Evolutionary conservation across 2,888 invertebrate species (phyloP).

Genomic region (Parnassius orleans): DNA sequence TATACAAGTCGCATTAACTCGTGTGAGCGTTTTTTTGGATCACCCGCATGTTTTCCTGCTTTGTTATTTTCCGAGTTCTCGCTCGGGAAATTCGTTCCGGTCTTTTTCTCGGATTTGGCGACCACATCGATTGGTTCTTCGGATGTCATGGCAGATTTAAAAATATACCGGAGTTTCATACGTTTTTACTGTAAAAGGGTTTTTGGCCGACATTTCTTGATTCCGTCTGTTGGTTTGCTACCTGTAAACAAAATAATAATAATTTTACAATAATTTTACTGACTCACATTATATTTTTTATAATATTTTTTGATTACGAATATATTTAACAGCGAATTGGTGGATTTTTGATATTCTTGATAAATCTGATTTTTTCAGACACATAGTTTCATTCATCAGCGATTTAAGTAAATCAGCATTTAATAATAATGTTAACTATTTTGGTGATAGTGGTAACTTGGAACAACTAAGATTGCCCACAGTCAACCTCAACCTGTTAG

Average conservation of each 20-base stretch:
- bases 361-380: too few species aligned
- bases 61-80: constrained; percentile 54
- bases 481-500: too few species aligned
- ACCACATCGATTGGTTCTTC: constrained; percentile 71
- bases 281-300: too few species aligned
- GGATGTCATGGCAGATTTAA: constrained; percentile 68
- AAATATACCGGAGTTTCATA: constrained; percentile 37
- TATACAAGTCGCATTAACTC: constrained; percentile 75
- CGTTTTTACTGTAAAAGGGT: constrained; percentile 31
- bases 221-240: constrained; percentile 3
- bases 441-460: too few species aligned
- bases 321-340: too few species aligned
- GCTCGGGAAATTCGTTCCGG: constrained; percentile 55
- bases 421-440: too few species aligned
- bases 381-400: too few species aligned
- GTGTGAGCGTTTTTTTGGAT: constrained; percentile 53
- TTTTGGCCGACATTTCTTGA: constrained; percentile 53
- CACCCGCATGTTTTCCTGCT: constrained; percentile 48
- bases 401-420: too few species aligned
- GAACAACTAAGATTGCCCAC: too few species aligned
- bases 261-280: too few species aligned
- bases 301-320: too few species aligned
- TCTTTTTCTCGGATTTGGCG: constrained; percentile 59
- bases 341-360: too few species aligned
- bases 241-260: constrained; percentile 18